A percentile compares a stretch with the other conserved stretches of the same genome.
Evolutionary conservation across 2,797 vertebrate species (phyloP).

Genomic region (Circus cinereus): DNA sequence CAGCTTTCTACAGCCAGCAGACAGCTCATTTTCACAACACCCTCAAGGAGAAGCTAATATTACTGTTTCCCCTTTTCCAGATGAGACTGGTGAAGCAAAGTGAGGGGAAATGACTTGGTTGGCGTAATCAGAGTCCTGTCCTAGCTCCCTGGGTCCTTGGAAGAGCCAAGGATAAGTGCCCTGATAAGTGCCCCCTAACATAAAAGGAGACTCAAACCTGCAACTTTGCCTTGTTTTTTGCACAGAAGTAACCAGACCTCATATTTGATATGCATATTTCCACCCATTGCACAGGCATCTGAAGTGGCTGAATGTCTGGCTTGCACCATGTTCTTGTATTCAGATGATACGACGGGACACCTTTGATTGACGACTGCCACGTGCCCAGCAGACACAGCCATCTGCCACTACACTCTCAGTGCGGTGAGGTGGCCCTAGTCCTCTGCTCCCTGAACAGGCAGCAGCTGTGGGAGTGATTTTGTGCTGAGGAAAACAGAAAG

Average conservation of each 20-base stretch:
- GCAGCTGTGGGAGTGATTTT: not conserved
- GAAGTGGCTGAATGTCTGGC: not conserved
- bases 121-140: not conserved
- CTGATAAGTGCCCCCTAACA: not conserved
- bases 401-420: not conserved
- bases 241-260: not conserved
- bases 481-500: not conserved
- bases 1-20: not conserved
- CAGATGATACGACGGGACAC: not conserved
- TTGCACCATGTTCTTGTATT: not conserved
- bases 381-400: not conserved
- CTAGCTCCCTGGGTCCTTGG: not conserved
- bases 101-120: not conserved
- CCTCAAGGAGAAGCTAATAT: not conserved
- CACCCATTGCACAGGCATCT: not conserved
- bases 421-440: not conserved
- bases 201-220: not conserved
- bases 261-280: fast-evolving
- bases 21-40: not conserved
- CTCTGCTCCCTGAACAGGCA: not conserved
- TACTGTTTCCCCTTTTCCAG: not conserved
- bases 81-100: not conserved
- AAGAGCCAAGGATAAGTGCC: not conserved
- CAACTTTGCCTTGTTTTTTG: not conserved
- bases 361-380: not conserved